phyloP scores from a whole-genome alignment of 2,113 vertebrate species.

The human region GRCh38 chr9:8699501-8700000 shows the following conservation, averaged over 20 bases:
- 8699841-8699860: neutral
- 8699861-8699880: neutral
- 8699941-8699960: neutral
- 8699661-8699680: neutral
- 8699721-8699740: neutral
- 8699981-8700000: neutral
- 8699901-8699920: neutral
- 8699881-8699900: neutral
- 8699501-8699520: slow-evolving; percentile 60
- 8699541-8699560: slow-evolving; percentile 58
- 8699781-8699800: neutral
- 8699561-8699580: slow-evolving; percentile 57
- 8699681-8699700: neutral
- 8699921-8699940: neutral
- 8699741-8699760: neutral
- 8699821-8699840: neutral
- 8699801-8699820: neutral
- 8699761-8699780: neutral
- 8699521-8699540: slow-evolving; percentile 40
- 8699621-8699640: neutral
- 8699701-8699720: neutral
- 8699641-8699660: neutral
- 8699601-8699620: neutral
- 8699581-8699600: slow-evolving; percentile 54
- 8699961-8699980: neutral